Base-by-base conservation (phyloP, 2,888 invertebrate species). In the Temnothorax unifasciatus region DNA sequence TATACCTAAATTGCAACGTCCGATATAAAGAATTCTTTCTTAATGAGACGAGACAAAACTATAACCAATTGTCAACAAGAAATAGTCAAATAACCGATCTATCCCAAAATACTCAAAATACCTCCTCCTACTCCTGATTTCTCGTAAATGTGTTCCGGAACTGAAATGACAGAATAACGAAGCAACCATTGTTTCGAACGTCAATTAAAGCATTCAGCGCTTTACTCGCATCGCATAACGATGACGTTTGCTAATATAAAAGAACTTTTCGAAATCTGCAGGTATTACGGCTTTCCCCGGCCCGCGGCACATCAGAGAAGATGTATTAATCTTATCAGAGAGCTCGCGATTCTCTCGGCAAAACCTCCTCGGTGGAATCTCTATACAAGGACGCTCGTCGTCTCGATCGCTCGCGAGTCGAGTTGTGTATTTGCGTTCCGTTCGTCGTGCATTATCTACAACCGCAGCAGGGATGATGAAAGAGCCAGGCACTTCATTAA, bases 401-500 rank as follows among this genome's bases (percentile, higher is more conserved):
- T 77, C 71, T 69, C 77, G 68, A 77, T 77, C 52, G 71, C 54
- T 68, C 44, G 54, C 77, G 11, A 68, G 29, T 69, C 71, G 21
- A 71, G 34, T 47, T 79, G 57, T 71, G 21, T 69, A 79, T 79
- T 79, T 71, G 79, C 57, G 73, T 79, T 79, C 71, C 73, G 29
- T 57, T 71, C 71, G 54, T 44, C 25, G 54, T 71, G 57, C 25
- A 71, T 79, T 79, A 79, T 79, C 77, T 77, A 29, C 54, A 38
- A 71, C 73, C 8, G 57, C 76, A 57, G 73, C 57, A 71, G 57
- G 34, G 73, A 79, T 79, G 79, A 79, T 73, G 79, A 79, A 79
- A 79, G 79, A 79, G 73, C 79, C 44, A 79, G 34, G 73, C 79
- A 57, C 79, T 79, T 79, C 79, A 79, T 79, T 79, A 79, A 79